These are phyloP conservation scores for Mermis nigrescens DNA, from an alignment of 2,888 invertebrate species.

Conservation along the genomic window DNA sequence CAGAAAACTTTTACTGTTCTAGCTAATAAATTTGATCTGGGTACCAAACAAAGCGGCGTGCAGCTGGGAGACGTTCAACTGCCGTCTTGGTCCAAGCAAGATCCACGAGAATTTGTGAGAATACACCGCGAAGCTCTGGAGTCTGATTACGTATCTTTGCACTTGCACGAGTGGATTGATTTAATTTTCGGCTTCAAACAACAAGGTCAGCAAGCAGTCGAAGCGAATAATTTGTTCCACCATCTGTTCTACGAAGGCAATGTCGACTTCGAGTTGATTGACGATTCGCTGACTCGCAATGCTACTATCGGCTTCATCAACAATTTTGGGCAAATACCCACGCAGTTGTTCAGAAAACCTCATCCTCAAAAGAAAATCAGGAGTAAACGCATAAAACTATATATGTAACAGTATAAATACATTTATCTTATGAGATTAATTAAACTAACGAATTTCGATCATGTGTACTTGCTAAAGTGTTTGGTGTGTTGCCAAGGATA, in stretches of 20 bases:
- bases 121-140: constrained; percentile 74
- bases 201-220: constrained; percentile 48
- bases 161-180: constrained; percentile 97
- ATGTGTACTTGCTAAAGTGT: too few relatives aligned
- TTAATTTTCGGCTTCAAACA: constrained; percentile 91
- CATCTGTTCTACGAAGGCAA: constrained; percentile 90
- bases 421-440: too few relatives aligned
- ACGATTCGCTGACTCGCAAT: constrained; percentile 66
- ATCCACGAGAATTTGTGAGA: constrained; percentile 83
- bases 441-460: too few relatives aligned
- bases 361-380: constrained; percentile 87
- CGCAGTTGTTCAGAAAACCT: constrained; percentile 87
- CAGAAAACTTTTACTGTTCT: too few relatives aligned
- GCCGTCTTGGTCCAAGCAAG: constrained; percentile 89
- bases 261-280: constrained; percentile 51
- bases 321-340: constrained; percentile 97
- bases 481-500: too few relatives aligned
- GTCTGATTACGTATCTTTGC: constrained; percentile 85
- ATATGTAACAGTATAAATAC: too few relatives aligned
- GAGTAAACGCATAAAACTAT: too few relatives aligned
- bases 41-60: constrained; percentile 88
- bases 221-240: constrained; percentile 88
- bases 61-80: constrained; percentile 71
- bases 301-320: constrained; percentile 98
- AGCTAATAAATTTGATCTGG: constrained; percentile 35